Conservation (phyloP, 1,140 invertebrate species). For the Mylabris phalerata region DNA sequence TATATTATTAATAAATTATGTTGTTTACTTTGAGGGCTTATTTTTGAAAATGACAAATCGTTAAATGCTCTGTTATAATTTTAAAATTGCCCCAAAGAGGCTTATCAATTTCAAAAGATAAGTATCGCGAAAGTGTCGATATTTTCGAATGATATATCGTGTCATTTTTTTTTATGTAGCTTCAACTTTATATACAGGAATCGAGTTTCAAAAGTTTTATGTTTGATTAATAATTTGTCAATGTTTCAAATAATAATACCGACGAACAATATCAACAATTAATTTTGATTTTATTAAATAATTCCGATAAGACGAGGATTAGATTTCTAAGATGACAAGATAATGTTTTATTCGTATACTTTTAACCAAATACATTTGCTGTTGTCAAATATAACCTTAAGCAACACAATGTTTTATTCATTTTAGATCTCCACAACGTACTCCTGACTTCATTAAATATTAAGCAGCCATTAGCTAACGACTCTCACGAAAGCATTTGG, state of each 20-base stretch:
- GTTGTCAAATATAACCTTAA: constrained; percentile 16
- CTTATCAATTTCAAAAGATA: too few relatives aligned
- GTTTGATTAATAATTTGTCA: too few relatives aligned
- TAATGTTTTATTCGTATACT: constrained; percentile 4
- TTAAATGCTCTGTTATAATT: constrained; percentile 5
- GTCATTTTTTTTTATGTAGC: too few relatives aligned
- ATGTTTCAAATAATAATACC: too few relatives aligned
- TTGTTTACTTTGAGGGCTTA: constrained; percentile 12
- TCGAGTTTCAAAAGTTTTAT: too few relatives aligned
- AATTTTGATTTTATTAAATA: too few relatives aligned
- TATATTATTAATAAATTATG: constrained; percentile 15
- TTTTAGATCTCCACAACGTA: constrained; percentile 13
- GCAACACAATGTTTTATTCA: constrained; percentile 15
- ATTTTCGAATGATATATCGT: too few relatives aligned
- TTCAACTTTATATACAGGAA: too few relatives aligned
- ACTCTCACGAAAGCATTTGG: constrained; percentile 7
- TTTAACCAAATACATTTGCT: constrained; percentile 16
- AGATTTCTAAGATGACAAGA: constrained; percentile 13
- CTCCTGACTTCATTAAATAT: constrained; percentile 17
- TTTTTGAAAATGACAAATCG: constrained; percentile 11
- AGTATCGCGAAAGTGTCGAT: too few relatives aligned
- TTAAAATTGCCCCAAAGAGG: constrained; percentile 3
- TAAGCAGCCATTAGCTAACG: constrained; percentile 17
- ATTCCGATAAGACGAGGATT: neutral
- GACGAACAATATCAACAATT: too few relatives aligned